Conservation (phyloP, 1,140 invertebrate species). For the Polypedilum pembai region DNA sequence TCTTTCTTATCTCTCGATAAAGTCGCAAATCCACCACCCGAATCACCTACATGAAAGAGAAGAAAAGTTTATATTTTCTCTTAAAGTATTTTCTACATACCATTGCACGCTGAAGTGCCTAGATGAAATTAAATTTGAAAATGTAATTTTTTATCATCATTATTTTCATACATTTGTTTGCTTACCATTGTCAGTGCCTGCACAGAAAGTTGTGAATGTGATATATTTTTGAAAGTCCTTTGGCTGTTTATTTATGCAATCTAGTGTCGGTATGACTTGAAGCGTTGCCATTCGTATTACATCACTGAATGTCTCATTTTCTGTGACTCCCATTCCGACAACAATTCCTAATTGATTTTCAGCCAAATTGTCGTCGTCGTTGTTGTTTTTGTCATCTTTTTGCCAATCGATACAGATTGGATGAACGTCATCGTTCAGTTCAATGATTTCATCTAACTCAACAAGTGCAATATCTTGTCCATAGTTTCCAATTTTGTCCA, state of each 20-base stretch:
- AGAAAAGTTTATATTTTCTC: not conserved
- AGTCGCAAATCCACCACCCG: slow-evolving; percentile 44
- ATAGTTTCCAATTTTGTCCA: slow-evolving; percentile 45
- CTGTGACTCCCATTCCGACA: slow-evolving; percentile 45
- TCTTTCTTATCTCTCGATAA: slow-evolving; percentile 31
- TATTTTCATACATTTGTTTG: slow-evolving; percentile 43
- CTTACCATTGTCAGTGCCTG: slow-evolving; percentile 43
- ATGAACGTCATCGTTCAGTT: slow-evolving; percentile 36
- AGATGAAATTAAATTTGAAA: not conserved
- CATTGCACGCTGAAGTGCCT: slow-evolving; percentile 3
- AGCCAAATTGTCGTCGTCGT: slow-evolving; percentile 33
- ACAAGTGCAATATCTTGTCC: slow-evolving; percentile 46
- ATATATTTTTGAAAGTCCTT: slow-evolving; percentile 45
- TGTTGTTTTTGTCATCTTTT: too few species aligned
- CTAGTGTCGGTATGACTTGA: slow-evolving; percentile 37
- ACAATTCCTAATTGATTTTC: slow-evolving; percentile 36
- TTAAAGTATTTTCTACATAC: not conserved
- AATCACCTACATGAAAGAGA: slow-evolving; percentile 38
- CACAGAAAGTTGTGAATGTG: slow-evolving; percentile 46
- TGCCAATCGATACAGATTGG: slow-evolving; percentile 44
- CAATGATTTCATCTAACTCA: slow-evolving; percentile 37
- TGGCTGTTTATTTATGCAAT: slow-evolving; percentile 40
- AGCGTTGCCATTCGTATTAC: slow-evolving; percentile 37
- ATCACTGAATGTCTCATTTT: slow-evolving; percentile 42
- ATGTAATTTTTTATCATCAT: not conserved